These are phyloP conservation scores for Pristionchus japonicus DNA, from an alignment of 2,888 invertebrate species.

Conservation along the genomic window DNA sequence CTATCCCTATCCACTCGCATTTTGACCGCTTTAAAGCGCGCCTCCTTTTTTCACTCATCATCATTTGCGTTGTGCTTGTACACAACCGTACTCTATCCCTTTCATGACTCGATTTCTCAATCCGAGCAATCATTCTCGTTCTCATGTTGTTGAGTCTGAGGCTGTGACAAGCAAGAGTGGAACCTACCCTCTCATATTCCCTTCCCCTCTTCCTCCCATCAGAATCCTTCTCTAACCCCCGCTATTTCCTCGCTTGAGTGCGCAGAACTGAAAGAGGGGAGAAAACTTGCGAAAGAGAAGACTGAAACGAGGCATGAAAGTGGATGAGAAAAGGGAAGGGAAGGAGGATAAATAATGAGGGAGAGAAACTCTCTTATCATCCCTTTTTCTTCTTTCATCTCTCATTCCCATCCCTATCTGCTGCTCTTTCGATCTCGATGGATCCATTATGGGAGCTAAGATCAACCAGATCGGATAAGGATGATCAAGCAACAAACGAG, in stretches of 20 bases:
- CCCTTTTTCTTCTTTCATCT: not conserved
- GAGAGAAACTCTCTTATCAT: not conserved
- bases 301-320: slow-evolving; percentile 16
- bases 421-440: not conserved
- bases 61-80: not conserved
- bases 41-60: not conserved
- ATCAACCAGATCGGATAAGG: not conserved
- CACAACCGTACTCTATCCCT: not conserved
- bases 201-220: not conserved
- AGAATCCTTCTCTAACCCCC: slow-evolving; percentile 18
- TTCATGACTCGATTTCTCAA: not conserved
- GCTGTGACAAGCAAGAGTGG: not conserved
- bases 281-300: slow-evolving; percentile 5
- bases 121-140: not conserved
- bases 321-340: not conserved
- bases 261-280: not conserved
- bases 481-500: not conserved
- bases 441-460: not conserved
- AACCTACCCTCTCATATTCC: not conserved
- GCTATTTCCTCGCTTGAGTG: slow-evolving; percentile 14
- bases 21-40: not conserved
- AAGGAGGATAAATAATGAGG: slow-evolving; percentile 7
- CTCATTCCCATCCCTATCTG: not conserved
- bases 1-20: not conserved
- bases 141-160: not conserved